Base-by-base conservation (phyloP, 1,140 invertebrate species). In the Drosophila tani region DNA sequence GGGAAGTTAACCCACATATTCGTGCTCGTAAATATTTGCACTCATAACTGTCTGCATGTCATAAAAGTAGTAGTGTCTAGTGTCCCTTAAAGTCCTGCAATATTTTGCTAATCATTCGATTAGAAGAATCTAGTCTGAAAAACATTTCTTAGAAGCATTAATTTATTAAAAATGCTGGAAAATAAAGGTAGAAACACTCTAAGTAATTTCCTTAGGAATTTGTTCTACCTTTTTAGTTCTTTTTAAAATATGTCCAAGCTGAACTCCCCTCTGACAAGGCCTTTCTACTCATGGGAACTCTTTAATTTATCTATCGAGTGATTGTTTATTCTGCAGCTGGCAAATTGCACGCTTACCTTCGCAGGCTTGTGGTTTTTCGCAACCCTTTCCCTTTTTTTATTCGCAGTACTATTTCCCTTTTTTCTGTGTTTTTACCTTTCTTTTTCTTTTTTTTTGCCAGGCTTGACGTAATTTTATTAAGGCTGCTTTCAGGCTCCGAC, bases 401-500 rank as follows among this genome's bases (percentile, higher is more conserved):
- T 38, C 27, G 5, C 27, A 19, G 21, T 21, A 38, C 45, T 50
- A 24, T 62, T 62, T 38, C 24, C 19, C 32, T 53, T 50, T 67
- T 53, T 64, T 12, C 57, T 66, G 49, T 67, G 21, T 21, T 55
- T 35, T 35, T 35, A 21, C 8, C 0, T 7, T 29, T 7, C 6
- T 19, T 53, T 24, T 64, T 14, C 35, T 62, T 27, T 11, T 19
- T 57, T 27, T 17, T 47, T 35, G 46, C 43, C 19, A 51, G 46
- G 27, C 64, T 63, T 47, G 57, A 47, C 50, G 82, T 80, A 84
- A 84, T 84, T 84, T 81, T 71, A 71, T 83, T 65, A 83, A 53
- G 46, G 47, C 45, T 71, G 40, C 40, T 66, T 56, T 69, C 63
- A 41, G 73, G 60, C 47, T 67, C 38, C 17, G 51, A 27, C 41